Percentiles rank a stretch among this genome's conserved stretches.
phyloP scores from a whole-genome alignment of 2,888 invertebrate species.

The Melanargia galathea region DNA sequence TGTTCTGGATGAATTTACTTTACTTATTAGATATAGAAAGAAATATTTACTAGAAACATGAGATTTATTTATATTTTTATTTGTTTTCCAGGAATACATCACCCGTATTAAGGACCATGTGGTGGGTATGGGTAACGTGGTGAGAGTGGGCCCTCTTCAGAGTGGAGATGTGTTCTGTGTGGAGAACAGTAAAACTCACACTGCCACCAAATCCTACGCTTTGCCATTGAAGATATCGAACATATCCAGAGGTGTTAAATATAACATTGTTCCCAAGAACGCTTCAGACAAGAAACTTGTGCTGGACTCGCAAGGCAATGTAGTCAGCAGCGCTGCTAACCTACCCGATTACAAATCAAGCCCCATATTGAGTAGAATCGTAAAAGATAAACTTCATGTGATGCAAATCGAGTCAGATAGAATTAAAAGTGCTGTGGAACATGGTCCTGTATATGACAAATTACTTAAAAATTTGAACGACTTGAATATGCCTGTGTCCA shows the following conservation, averaged over 20 bases:
- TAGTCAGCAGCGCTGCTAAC: conserved; percentile 77
- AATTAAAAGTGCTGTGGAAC: conserved; percentile 83
- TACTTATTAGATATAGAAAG: too few species aligned
- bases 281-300: conserved; percentile 78
- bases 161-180: conserved; percentile 73
- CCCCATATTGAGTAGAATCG: conserved; percentile 71
- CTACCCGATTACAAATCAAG: conserved; percentile 76
- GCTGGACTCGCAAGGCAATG: conserved; percentile 72
- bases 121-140: conserved; percentile 88
- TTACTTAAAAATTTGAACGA: conserved; percentile 79
- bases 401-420: conserved; percentile 81
- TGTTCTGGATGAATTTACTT: too few species aligned
- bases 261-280: conserved; percentile 76
- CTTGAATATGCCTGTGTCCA: conserved; percentile 74
- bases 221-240: conserved; percentile 77
- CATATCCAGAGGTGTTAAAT: conserved; percentile 73
- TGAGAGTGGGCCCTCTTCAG: conserved; percentile 81
- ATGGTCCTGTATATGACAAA: conserved; percentile 83
- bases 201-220: conserved; percentile 72
- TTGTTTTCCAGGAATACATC: conserved; percentile 70
- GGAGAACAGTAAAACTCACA: conserved; percentile 70
- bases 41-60: too few species aligned
- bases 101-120: conserved; percentile 85
- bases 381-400: conserved; percentile 77
- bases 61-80: not conserved